Conservation (phyloP, 2,113 vertebrate genomes). For the Columba janthina region DNA sequence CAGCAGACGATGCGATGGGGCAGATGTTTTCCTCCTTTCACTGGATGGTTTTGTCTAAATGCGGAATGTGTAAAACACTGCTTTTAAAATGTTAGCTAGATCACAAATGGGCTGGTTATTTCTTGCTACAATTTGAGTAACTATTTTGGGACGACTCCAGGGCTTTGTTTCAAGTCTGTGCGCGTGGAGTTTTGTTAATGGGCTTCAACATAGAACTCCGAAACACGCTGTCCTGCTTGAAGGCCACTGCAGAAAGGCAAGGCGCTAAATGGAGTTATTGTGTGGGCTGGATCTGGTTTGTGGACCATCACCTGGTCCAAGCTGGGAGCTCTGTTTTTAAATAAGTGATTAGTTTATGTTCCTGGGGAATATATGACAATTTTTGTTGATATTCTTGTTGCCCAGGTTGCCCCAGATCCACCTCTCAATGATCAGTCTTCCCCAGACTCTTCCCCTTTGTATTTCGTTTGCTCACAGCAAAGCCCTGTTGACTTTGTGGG, state of each 20-base stretch:
- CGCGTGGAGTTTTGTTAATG: not conserved
- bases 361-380: not conserved
- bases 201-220: not conserved
- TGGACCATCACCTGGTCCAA: not conserved
- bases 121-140: not conserved
- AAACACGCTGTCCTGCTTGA: not conserved
- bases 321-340: not conserved
- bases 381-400: not conserved
- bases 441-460: not conserved
- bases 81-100: not conserved
- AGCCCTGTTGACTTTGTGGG: not conserved
- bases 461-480: not conserved
- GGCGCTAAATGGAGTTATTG: too few relatives aligned
- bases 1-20: not conserved
- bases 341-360: not conserved
- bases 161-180: not conserved
- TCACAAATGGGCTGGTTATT: not conserved
- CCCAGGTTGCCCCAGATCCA: not conserved
- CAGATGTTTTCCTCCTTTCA: not conserved
- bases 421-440: not conserved
- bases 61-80: not conserved
- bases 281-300: not conserved
- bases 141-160: not conserved
- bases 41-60: not conserved
- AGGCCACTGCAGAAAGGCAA: not conserved